These are phyloP conservation scores for Tyrannus savana DNA, from an alignment of 2,113 vertebrate species.

Conservation along the genomic window DNA sequence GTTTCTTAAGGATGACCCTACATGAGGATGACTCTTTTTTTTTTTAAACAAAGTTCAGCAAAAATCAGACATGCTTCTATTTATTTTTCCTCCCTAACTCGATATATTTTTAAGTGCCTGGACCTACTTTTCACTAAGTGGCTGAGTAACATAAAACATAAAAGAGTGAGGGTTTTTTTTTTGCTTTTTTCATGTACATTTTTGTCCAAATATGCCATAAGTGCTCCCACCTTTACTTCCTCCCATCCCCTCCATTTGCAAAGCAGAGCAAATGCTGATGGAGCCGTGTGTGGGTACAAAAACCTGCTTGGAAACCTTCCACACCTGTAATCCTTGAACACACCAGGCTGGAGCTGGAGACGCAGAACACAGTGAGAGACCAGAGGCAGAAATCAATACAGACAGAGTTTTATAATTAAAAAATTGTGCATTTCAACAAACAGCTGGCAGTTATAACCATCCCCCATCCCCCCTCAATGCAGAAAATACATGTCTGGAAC, in stretches of 20 bases:
- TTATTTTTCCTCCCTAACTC: not conserved
- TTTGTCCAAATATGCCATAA: not conserved
- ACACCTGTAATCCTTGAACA: not conserved
- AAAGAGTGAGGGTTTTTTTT: not conserved
- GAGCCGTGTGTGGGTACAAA: not conserved
- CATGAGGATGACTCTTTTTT: not conserved
- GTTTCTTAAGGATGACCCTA: not conserved
- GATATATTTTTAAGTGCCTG: not conserved
- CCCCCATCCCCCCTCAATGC: not conserved
- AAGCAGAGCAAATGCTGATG: not conserved
- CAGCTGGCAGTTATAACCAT: constrained; percentile 4
- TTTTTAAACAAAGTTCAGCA: not conserved
- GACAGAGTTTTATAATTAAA: constrained; percentile 35
- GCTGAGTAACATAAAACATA: not conserved
- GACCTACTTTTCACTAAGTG: not conserved
- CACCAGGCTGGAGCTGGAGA: not conserved
- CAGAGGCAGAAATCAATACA: constrained; percentile 2
- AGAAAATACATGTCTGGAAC: constrained; percentile 18
- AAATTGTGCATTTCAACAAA: constrained; percentile 32
- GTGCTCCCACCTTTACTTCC: not conserved
- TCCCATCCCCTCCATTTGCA: not conserved
- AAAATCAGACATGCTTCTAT: not conserved
- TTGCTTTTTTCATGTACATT: not conserved
- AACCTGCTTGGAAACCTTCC: not conserved
- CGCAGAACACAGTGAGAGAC: not conserved